phyloP scores from a whole-genome alignment of 1,140 invertebrate genomes.

The Reticulitermes speratus region DNA sequence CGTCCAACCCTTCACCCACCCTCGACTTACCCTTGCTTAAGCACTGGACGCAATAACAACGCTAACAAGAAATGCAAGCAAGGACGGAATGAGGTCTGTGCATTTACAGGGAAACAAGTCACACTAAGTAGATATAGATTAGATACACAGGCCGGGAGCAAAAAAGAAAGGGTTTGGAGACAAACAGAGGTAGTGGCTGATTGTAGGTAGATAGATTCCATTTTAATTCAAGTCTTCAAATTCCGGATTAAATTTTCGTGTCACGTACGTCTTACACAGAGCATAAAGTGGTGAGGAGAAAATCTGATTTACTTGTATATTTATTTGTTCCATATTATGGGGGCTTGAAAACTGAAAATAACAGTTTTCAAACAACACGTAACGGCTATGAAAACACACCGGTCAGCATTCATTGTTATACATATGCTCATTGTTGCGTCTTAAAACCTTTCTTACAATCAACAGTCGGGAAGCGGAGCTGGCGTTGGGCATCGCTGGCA shows the following conservation, averaged over 20 bases:
- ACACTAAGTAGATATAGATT: slow-evolving; percentile 11
- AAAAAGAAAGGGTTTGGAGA: background rate
- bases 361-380: too few species aligned
- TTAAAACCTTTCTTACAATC: too few species aligned
- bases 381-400: too few species aligned
- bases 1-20: background rate
- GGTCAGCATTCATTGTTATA: too few species aligned
- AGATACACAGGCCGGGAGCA: background rate
- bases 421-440: too few species aligned
- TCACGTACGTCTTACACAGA: background rate
- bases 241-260: background rate
- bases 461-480: too few species aligned
- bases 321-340: too few species aligned
- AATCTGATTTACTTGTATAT: too few species aligned
- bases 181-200: background rate
- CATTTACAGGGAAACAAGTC: background rate
- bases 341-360: too few species aligned
- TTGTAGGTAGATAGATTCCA: background rate
- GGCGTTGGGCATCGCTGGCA: too few species aligned
- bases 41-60: slow-evolving; percentile 9
- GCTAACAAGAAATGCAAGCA: slow-evolving; percentile 15
- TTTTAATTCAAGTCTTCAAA: background rate
- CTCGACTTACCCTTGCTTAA: background rate
- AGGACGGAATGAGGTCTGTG: background rate
- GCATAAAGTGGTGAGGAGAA: too few species aligned